Evolutionary conservation across 2,797 vertebrate species (phyloP).

Genomic region (Cryptoblepharus egeriae): DNA sequence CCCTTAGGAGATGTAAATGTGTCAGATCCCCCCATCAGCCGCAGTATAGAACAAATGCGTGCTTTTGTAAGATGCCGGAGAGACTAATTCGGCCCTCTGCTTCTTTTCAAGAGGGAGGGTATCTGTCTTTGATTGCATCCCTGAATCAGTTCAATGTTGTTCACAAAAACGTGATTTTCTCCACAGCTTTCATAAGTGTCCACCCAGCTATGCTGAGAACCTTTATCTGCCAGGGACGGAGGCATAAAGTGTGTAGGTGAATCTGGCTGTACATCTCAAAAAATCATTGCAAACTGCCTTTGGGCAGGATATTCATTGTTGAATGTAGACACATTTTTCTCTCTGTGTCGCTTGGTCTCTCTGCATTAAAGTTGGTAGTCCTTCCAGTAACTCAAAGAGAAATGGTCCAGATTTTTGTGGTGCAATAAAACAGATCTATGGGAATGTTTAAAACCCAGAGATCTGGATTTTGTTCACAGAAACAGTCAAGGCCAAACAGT

Average conservation of each 20-base stretch:
- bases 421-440: background rate
- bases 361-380: background rate
- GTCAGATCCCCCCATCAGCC: background rate
- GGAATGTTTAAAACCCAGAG: background rate
- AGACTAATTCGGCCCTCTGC: background rate
- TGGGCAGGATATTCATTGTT: background rate
- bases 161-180: background rate
- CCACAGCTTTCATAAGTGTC: background rate
- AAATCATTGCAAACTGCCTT: background rate
- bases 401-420: background rate
- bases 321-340: background rate
- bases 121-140: background rate
- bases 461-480: background rate
- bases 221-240: background rate
- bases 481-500: no score
- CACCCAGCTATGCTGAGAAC: background rate
- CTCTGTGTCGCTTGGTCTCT: background rate
- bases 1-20: background rate
- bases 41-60: background rate
- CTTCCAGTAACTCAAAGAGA: background rate
- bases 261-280: slow-evolving; percentile 14
- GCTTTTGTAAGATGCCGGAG: background rate
- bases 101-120: background rate
- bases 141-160: background rate
- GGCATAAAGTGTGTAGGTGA: background rate